Base-by-base conservation (phyloP, 2,113 vertebrate genomes). In the Cavia porcellus region DNA sequence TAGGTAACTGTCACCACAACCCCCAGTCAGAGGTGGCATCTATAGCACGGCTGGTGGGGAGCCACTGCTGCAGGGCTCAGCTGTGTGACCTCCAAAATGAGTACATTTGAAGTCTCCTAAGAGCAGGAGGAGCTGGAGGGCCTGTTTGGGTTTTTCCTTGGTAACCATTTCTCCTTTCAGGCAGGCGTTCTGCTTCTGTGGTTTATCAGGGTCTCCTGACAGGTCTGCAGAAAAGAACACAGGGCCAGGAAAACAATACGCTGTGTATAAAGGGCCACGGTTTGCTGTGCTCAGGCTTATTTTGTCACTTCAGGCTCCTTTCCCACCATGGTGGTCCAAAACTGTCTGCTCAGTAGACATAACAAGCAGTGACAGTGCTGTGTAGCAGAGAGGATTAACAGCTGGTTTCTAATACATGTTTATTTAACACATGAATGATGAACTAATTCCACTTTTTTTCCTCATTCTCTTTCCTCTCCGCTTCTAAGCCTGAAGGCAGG, bases 391-490 rank as follows among this genome's bases (percentile, higher is more conserved):
- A 77, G 28, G 7, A 72, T 0, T 17, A 2, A 20, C 22, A 59
- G 38, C 10, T 28, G 35, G 35, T 3, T 8, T 45, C 66, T 72
- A 14, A 13, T 9, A 3, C 47, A 3, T 59, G n/a, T 25, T 38
- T 35, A 52, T 47, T 24, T 14, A 17, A 64, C 10, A 14, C 35
- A 11, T 11, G 42, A 50, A 45, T 59, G 42, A 85, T 57, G 50
- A 86, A 14, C 68, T 25, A 81, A 92, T 24, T 42, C 12, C 38
- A 50, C 2, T 22, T 50, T 22, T n/a, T 52, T 61, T 52, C 30
- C 32, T 68, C 13, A 70, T 88, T 86, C 62, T 68, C 64, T 93
- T 86, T 86, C 47, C 45, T 85, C 47, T 96, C 19, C 86, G 74
- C 45, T 89, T 95, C 68, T n/a, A 55, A 89, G 50, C 47, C 25